phyloP scores from a whole-genome alignment of 2,797 vertebrate genomes.

The Melanotaenia parkinsoni region DNA sequence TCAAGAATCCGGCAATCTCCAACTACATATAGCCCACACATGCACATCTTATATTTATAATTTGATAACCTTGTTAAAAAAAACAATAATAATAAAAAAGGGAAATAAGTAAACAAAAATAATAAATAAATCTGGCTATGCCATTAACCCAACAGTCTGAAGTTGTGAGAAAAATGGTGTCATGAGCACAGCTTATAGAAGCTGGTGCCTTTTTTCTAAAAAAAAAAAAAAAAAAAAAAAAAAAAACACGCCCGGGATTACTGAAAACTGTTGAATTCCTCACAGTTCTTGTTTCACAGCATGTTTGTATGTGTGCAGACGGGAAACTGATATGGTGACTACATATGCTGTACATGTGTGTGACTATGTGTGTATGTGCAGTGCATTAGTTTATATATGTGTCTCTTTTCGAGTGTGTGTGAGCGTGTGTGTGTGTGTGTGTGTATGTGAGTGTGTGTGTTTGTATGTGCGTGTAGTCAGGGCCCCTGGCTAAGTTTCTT shows the following conservation, averaged over 20 bases:
- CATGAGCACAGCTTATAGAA: conserved; percentile 81
- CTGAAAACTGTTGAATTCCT: conserved; percentile 81
- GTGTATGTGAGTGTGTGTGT: conserved; percentile 23
- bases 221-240: conserved; percentile 59
- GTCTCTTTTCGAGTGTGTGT: conserved; percentile 42
- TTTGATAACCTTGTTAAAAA: not conserved
- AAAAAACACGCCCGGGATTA: conserved; percentile 75
- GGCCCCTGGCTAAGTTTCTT: conserved; percentile 82
- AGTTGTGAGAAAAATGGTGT: conserved; percentile 56
- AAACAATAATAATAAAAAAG: too few relatives aligned
- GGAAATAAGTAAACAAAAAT: too few relatives aligned
- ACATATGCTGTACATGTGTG: conserved; percentile 22
- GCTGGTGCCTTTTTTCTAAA: conserved; percentile 69
- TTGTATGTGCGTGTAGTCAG: conserved; percentile 31
- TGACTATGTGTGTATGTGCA: conserved; percentile 30
- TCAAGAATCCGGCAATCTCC: too few relatives aligned
- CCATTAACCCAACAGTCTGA: conserved; percentile 68
- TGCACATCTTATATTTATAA: too few relatives aligned
- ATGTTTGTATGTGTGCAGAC: conserved; percentile 67
- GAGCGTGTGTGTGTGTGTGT: too few relatives aligned
- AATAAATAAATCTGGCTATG: not conserved
- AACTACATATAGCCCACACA: too few relatives aligned
- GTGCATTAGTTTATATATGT: conserved; percentile 22
- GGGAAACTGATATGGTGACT: conserved; percentile 7
- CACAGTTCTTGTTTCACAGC: conserved; percentile 79